These are phyloP conservation scores for Urocolius indicus DNA, from an alignment of 2,113 vertebrate genomes.

Conservation along the genomic window DNA sequence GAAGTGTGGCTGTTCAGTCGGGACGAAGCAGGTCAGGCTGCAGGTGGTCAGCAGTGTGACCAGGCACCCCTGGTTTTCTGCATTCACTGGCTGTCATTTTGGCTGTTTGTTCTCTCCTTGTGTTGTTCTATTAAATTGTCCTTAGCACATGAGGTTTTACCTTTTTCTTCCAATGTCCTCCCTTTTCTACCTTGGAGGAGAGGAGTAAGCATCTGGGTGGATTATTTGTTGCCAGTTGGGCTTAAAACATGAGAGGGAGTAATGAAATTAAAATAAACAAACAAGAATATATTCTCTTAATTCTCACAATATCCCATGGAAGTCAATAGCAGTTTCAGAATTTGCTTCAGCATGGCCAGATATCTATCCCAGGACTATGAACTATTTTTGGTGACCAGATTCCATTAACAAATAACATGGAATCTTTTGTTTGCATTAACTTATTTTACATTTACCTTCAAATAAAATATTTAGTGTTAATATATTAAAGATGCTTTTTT, in stretches of 20 bases:
- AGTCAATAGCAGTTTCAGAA: neutral
- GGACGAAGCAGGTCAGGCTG: no score
- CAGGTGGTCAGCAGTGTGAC: no score
- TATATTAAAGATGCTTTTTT: neutral
- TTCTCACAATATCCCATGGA: neutral
- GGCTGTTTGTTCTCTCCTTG: no score
- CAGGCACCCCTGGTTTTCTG: no score
- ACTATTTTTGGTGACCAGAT: neutral
- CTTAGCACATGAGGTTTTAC: no score
- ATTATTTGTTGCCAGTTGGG: no score
- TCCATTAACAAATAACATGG: neutral
- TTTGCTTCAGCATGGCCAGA: neutral
- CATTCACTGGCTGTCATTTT: no score
- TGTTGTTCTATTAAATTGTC: no score
- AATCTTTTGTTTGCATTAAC: neutral
- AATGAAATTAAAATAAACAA: neutral
- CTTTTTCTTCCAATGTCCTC: no score
- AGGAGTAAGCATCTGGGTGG: no score
- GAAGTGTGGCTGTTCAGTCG: no score
- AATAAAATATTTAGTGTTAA: neutral
- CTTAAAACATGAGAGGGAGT: neutral
- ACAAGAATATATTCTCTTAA: neutral
- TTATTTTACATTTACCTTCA: neutral
- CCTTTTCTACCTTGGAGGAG: no score
- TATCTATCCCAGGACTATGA: neutral